Base-by-base conservation (phyloP, 2,888 invertebrate species). In the Antitype chi region DNA sequence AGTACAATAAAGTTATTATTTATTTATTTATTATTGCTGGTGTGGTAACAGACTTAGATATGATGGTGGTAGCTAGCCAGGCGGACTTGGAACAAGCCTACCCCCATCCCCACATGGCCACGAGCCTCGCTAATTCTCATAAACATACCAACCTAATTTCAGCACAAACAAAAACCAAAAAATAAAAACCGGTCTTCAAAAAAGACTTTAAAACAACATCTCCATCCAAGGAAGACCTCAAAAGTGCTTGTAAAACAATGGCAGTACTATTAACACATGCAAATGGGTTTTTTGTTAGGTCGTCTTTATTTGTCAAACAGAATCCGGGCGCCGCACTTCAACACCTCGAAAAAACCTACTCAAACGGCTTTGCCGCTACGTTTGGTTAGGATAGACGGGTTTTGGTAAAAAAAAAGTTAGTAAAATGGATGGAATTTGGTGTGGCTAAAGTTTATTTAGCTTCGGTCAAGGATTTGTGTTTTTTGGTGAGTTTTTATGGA, bases 251-350 rank as follows among this genome's bases (percentile, higher is more conserved):
- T 84, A 84, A 86, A 88, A 86, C 84, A 87, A 87, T 55, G 38
- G 62, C n/a, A 43, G 68, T 57, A 72, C 80, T 81, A 85, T 88
- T 88, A 88, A 90, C 90, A 89, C 87, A 90, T 89, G 91, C 89
- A 90, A 90, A 90, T 89, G 82, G 83, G 73, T 76, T 88, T 89
- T 87, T 87, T 88, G 74, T 85, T 5, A 47, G 52, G 70, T 70
- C 76, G n/a, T 70, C 74, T 85, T 62, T 88, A 84, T 87, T 85
- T 86, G 88, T 78, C 85, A 81, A 87, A 80, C 70, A 87, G 66
- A 83, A 77, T 66, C 47, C 60, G 80, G 87, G 90, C 90, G 90
- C 90, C 89, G 84, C 89, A 88, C 88, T 81, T 85, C 79, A 74
- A 79, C 78, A 78, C 78, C 71, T 79, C 74, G 67, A 85, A 81